Percentiles rank a stretch among this genome's conserved stretches.
These are phyloP conservation scores for Callospermophilus lateralis DNA, from an alignment of 2,113 vertebrate species.

Conservation along the genomic window DNA sequence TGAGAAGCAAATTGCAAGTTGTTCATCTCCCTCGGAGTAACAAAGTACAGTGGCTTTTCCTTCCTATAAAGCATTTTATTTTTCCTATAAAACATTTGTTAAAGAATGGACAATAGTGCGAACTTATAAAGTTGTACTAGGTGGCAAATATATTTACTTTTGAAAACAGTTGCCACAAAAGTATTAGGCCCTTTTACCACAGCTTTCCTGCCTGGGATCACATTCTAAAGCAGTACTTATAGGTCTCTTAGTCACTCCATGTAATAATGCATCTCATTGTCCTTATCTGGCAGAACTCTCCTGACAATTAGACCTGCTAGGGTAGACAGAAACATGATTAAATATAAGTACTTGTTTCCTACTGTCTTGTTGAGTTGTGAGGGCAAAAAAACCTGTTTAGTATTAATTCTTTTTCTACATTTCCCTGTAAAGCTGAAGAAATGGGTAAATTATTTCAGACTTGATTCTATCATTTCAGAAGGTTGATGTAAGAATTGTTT, in stretches of 20 bases:
- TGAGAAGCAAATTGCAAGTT: constrained; percentile 78
- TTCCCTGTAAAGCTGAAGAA: constrained; percentile 30
- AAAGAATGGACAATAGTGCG: not conserved
- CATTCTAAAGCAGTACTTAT: constrained; percentile 42
- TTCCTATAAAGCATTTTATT: not conserved
- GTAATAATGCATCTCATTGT: constrained; percentile 76
- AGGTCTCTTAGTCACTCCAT: constrained; percentile 50
- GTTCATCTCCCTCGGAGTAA: constrained; percentile 39
- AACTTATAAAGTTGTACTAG: not conserved
- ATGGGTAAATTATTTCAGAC: not conserved
- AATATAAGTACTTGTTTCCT: constrained; percentile 73
- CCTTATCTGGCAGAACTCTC: constrained; percentile 62
- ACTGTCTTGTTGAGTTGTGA: not conserved
- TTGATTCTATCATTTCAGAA: constrained; percentile 46
- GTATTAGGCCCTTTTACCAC: not conserved
- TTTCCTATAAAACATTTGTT: not conserved
- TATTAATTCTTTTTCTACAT: not conserved
- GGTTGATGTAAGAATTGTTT: not conserved
- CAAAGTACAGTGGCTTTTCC: constrained; percentile 30
- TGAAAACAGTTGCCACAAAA: constrained; percentile 11
- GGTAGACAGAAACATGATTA: constrained; percentile 62
- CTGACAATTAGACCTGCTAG: constrained; percentile 60
- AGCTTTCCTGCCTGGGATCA: constrained; percentile 28
- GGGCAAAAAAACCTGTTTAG: constrained; percentile 20
- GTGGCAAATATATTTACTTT: constrained; percentile 22